Evolutionary conservation across 2,113 vertebrate species (phyloP).

Genomic region (Eulemur rufifrons): DNA sequence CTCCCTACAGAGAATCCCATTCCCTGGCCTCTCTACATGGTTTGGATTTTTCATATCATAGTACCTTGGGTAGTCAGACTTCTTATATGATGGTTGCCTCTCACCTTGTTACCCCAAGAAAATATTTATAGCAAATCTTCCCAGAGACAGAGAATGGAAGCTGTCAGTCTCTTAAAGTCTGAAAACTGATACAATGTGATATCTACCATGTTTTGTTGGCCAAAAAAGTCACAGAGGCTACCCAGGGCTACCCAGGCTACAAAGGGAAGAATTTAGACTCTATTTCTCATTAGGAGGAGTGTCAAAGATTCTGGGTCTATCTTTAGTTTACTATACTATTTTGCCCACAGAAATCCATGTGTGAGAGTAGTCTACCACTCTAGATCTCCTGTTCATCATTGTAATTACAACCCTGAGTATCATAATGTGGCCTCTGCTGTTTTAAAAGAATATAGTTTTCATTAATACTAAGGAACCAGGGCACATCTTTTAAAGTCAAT

Average conservation of each 20-base stretch:
- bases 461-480: not conserved
- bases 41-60: not conserved
- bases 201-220: not conserved
- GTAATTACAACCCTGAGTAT: not conserved
- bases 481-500: not conserved
- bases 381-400: not conserved
- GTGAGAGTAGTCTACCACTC: not conserved
- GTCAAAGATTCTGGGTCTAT: not conserved
- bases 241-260: not conserved
- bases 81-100: not conserved
- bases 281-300: not conserved
- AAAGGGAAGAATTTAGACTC: not conserved
- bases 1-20: not conserved
- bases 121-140: not conserved
- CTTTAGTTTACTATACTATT: not conserved
- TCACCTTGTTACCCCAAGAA: not conserved
- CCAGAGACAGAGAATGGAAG: not conserved
- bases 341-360: not conserved
- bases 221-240: not conserved
- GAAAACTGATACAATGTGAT: not conserved
- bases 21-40: not conserved
- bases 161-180: not conserved
- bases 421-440: not conserved
- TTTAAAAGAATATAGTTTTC: not conserved
- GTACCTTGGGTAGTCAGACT: not conserved